Base-by-base conservation (phyloP, 2,888 invertebrate species). In the Drosophila tripunctata region DNA sequence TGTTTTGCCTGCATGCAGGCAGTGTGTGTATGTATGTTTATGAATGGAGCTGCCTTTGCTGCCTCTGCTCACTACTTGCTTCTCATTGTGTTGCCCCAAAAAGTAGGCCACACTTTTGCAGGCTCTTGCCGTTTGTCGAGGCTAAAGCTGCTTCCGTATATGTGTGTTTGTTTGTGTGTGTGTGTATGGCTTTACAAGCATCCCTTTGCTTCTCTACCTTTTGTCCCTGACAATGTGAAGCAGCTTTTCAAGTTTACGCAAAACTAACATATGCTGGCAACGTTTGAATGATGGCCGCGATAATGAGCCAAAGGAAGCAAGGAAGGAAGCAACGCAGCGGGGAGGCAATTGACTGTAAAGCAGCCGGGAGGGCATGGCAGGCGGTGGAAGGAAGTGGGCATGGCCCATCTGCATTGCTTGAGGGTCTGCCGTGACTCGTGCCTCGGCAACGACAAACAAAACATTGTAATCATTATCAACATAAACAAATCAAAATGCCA, bases 401-500 rank as follows among this genome's bases (percentile, higher is more conserved):
- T 24, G 44, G 36, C 3, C 4, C 5, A n/a, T 4, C 24, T 40
- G n/a, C 7, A 10, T 45, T n/a, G 69, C 67, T 41, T 19, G 7
- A 45, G 41, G 74, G 47, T 41, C 55, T 14, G 15, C 43, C 22
- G 2, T 4, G 50, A 17, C 43, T 19, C 22, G 21, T 35, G 50
- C 48, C 51, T 41, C 14, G 41, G 47, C 35, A 50, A 44, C 61
- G 36, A 43, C 65, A 67, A 57, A 63, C 36, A 62, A 73, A 68
- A 82, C 72, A 85, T 85, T 85, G 78, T 70, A 78, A 87, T 80
- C 87, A 85, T 87, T 80, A 81, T 87, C 78, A 85, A 74, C 86
- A 74, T 85, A 74, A 74, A 78, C 85, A 87, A 87, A 85, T 84
- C 87, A 84, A 67, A 36, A 67, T 64, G 66, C 78, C 62, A 41